phyloP scores from a whole-genome alignment of 2,113 vertebrate species.

The Cavia aperea region DNA sequence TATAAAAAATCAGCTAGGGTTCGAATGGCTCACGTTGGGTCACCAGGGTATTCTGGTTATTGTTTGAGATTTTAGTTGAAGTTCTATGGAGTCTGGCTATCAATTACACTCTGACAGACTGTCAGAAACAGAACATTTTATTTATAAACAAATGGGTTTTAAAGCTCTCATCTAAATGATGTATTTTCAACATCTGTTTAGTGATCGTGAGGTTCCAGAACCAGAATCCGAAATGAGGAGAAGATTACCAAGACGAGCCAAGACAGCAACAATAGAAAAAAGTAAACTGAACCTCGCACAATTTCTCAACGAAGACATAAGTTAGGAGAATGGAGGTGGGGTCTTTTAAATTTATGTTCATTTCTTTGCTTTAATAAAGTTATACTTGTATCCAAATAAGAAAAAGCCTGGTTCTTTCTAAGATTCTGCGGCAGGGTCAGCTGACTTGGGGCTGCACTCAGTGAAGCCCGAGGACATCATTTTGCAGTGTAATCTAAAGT shows the following conservation, averaged over 20 bases:
- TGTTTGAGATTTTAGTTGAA: slow-evolving; percentile 42
- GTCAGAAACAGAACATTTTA: slow-evolving; percentile 51
- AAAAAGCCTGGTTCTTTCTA: neutral
- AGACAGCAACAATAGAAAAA: slow-evolving; percentile 86
- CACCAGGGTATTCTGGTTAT: slow-evolving; percentile 15
- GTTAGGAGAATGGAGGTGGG: slow-evolving; percentile 47
- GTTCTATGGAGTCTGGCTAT: slow-evolving; percentile 14
- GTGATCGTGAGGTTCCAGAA: slow-evolving; percentile 81
- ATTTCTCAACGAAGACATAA: slow-evolving; percentile 77
- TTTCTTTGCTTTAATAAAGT: slow-evolving; percentile 55
- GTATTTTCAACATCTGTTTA: slow-evolving; percentile 70
- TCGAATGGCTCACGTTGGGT: neutral
- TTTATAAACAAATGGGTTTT: slow-evolving; percentile 58
- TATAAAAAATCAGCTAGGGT: neutral
- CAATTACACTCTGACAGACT: slow-evolving; percentile 39
- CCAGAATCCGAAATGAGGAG: slow-evolving; percentile 59
- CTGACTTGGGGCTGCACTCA: neutral
- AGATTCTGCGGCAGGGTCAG: neutral
- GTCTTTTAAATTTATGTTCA: slow-evolving; percentile 40
- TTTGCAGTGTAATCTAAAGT: neutral
- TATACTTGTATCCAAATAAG: slow-evolving; percentile 23
- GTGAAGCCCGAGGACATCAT: neutral
- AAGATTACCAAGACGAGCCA: slow-evolving; percentile 85
- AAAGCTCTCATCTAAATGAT: slow-evolving; percentile 57
- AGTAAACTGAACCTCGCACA: slow-evolving; percentile 86